Percentiles rank a stretch among this genome's conserved stretches.
Conservation (phyloP, 23 tunicate species). For the Oikopleura vanhoeffeni region DNA sequence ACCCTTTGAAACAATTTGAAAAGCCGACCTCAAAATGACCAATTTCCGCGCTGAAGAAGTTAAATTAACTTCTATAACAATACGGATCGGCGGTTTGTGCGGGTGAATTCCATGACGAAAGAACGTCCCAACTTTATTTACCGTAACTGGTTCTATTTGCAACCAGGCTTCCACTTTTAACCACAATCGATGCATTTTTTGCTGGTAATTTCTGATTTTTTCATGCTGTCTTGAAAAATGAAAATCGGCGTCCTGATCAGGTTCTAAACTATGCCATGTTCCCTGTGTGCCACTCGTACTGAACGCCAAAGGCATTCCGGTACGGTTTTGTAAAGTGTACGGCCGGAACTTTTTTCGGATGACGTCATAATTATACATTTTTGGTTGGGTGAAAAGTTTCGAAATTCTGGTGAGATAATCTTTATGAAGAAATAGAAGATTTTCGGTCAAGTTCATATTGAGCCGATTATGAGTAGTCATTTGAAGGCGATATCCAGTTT, state of each 20-base stretch:
- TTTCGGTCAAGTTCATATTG: not conserved
- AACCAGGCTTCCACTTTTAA: constrained; percentile 59
- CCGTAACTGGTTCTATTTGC: constrained; percentile 49
- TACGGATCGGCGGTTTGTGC: constrained; percentile 24
- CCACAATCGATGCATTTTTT: constrained; percentile 21
- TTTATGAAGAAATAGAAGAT: not conserved
- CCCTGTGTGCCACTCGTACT: not conserved
- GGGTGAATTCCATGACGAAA: constrained; percentile 51
- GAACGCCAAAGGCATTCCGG: not conserved
- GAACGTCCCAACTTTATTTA: constrained; percentile 78
- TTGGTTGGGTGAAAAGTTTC: not conserved
- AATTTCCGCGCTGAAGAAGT: constrained; percentile 82
- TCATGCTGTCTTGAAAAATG: not conserved
- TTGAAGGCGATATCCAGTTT: not conserved
- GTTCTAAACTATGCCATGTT: not conserved
- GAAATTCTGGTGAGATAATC: not conserved
- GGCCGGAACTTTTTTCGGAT: constrained; percentile 8
- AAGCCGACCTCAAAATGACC: constrained; percentile 70
- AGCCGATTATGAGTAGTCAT: not conserved
- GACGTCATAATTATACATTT: not conserved
- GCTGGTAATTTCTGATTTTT: not conserved
- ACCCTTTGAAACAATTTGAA: constrained; percentile 4
- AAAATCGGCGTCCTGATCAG: not conserved
- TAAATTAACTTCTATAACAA: constrained; percentile 56
- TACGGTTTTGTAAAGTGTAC: not conserved